Conservation (phyloP, 92 coral and sea anemone species). For the Phymanthus crucifer region DNA sequence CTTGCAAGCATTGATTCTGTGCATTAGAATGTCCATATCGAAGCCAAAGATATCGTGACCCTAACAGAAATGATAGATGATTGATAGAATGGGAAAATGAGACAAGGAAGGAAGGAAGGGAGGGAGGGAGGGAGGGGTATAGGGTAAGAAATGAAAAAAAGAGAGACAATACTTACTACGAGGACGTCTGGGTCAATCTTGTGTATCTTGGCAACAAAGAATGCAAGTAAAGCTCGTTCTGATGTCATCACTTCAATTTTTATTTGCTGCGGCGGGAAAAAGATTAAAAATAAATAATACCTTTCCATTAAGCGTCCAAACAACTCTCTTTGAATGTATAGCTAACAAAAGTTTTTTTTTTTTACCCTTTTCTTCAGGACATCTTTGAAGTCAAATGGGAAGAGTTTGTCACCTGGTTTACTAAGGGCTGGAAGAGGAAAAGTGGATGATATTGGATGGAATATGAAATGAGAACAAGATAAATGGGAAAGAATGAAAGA, state of each 20-base stretch:
- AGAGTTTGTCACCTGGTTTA: slow-evolving; percentile 88
- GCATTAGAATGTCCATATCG: slow-evolving; percentile 89
- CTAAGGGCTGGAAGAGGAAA: slow-evolving; percentile 66
- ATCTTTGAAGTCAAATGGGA: slow-evolving; percentile 92
- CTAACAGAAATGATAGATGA: slow-evolving; percentile 30
- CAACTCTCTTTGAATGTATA: not conserved
- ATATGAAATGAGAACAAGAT: not conserved
- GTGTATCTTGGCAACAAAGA: slow-evolving; percentile 92
- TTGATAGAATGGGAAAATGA: too few species aligned
- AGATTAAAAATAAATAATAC: not conserved
- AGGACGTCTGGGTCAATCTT: slow-evolving; percentile 93
- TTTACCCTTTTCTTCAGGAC: slow-evolving; percentile 75
- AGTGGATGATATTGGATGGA: not conserved
- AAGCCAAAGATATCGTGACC: slow-evolving; percentile 94
- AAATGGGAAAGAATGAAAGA: not conserved
- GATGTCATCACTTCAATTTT: slow-evolving; percentile 89
- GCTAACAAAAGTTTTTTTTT: not conserved
- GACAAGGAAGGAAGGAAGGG: not conserved
- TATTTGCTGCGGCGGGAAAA: slow-evolving; percentile 54
- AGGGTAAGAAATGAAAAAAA: too few species aligned
- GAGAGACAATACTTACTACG: slow-evolving; percentile 97
- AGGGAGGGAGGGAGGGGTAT: not conserved
- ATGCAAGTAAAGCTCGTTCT: slow-evolving; percentile 87
- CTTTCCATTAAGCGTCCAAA: not conserved
- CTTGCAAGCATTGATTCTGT: slow-evolving; percentile 91